A percentile compares a stretch with the other conserved stretches of the same genome.
Conservation (phyloP, 2,113 vertebrate genomes). For the Hyperoodon ampullatus region DNA sequence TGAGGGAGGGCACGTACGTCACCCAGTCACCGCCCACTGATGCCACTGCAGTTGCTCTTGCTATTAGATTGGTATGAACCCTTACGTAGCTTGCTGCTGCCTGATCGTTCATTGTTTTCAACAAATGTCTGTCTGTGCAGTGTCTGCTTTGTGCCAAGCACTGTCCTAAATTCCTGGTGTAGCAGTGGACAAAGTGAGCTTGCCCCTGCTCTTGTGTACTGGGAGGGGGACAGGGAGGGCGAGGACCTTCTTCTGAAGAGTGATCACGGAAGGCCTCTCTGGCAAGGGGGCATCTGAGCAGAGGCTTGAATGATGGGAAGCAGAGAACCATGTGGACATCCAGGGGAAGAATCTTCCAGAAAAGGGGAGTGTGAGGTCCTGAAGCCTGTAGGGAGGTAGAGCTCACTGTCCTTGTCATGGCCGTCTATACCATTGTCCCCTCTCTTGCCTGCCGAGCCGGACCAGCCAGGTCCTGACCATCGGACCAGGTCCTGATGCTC, state of each 20-base stretch:
- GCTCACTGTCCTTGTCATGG: not conserved
- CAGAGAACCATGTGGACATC: not conserved
- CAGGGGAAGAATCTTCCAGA: not conserved
- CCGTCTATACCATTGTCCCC: rapidly evolving
- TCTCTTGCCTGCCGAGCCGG: not conserved
- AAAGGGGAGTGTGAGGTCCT: not conserved
- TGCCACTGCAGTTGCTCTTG: no score
- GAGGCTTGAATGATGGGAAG: not conserved
- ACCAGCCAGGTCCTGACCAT: not conserved
- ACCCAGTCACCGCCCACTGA: not conserved
- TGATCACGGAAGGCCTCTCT: not conserved
- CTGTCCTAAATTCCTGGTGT: not conserved
- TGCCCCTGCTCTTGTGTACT: not conserved
- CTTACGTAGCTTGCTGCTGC: not conserved
- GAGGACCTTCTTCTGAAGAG: not conserved
- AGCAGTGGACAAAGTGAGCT: not conserved
- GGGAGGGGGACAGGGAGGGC: no score
- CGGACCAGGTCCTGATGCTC: not conserved
- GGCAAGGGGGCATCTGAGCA: not conserved
- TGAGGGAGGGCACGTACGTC: rapidly evolving
- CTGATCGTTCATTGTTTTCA: not conserved
- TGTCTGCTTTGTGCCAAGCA: not conserved
- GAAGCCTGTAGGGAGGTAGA: not conserved
- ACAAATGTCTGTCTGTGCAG: rapidly evolving
- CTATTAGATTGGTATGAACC: not conserved